phyloP scores from a whole-genome alignment of 1,140 invertebrate genomes.

The Aphelenchoides avenae region DNA sequence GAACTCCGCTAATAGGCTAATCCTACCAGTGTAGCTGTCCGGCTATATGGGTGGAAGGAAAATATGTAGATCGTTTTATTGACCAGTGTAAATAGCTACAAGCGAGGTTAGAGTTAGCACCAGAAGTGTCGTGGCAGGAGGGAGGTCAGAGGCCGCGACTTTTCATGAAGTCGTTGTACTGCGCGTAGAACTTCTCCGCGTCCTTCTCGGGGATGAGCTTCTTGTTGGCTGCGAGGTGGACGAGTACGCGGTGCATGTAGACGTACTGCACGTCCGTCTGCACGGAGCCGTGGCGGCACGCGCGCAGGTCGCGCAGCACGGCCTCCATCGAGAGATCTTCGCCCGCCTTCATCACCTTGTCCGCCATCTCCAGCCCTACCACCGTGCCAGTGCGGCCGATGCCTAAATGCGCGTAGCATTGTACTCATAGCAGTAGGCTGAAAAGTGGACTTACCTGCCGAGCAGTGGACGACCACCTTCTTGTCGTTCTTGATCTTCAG shows the following conservation, averaged over 20 bases:
- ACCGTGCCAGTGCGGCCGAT: constrained; percentile 45
- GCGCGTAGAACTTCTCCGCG: too few relatives aligned
- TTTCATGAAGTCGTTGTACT: too few relatives aligned
- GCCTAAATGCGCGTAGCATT: constrained; percentile 24
- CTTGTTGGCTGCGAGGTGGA: constrained; percentile 37
- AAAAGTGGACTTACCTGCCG: constrained; percentile 18
- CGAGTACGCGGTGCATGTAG: constrained; percentile 44
- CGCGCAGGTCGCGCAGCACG: constrained; percentile 37
- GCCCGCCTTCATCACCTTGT: constrained; percentile 19
- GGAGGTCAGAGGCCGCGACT: too few relatives aligned
- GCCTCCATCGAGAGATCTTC: constrained; percentile 24
- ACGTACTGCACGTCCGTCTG: constrained; percentile 45
- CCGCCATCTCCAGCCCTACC: constrained; percentile 39
- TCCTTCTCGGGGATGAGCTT: too few relatives aligned
- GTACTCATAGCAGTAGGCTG: too few relatives aligned
- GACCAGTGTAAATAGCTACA: too few relatives aligned
- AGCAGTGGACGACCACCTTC: constrained; percentile 37
- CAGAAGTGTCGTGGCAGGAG: too few relatives aligned
- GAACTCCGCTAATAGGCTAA: too few relatives aligned
- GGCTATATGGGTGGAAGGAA: too few relatives aligned
- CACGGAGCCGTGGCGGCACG: constrained; percentile 38
- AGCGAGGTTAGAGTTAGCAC: too few relatives aligned
- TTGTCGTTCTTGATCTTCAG: constrained; percentile 5
- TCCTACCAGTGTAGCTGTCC: too few relatives aligned
- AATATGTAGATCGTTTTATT: too few relatives aligned